These are phyloP conservation scores for Battus philenor DNA, from an alignment of 1,140 invertebrate genomes.

Conservation along the genomic window DNA sequence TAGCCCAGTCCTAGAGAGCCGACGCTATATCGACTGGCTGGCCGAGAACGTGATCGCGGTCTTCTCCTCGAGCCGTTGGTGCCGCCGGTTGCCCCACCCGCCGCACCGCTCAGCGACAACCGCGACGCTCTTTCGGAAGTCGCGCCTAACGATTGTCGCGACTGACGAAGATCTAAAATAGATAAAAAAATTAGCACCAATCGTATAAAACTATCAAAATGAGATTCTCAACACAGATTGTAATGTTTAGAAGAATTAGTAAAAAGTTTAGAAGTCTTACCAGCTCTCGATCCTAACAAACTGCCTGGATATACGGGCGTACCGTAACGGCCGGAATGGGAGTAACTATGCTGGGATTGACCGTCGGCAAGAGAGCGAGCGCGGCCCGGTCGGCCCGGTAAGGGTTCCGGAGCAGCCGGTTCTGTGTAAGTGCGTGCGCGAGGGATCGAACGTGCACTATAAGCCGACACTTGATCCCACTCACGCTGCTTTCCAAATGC, in stretches of 20 bases:
- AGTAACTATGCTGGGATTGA: slow-evolving; percentile 90
- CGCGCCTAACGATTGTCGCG: slow-evolving; percentile 86
- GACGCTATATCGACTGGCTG: slow-evolving; percentile 73
- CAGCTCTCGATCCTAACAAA: slow-evolving; percentile 86
- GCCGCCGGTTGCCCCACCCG: slow-evolving; percentile 72
- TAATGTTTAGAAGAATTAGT: too few relatives aligned
- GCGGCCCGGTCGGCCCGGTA: slow-evolving; percentile 79
- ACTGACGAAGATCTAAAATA: slow-evolving; percentile 85
- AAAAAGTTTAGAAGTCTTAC: too few relatives aligned
- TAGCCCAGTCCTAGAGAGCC: slow-evolving; percentile 88
- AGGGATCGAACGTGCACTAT: slow-evolving; percentile 93
- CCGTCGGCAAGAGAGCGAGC: slow-evolving; percentile 86
- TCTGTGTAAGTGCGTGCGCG: slow-evolving; percentile 86
- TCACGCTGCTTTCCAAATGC: slow-evolving; percentile 91
- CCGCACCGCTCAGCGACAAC: slow-evolving; percentile 79
- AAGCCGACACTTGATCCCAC: slow-evolving; percentile 95
- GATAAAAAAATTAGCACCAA: slow-evolving; percentile 7
- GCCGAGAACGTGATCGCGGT: slow-evolving; percentile 79
- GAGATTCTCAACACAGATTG: too few relatives aligned
- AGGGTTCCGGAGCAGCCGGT: slow-evolving; percentile 76
- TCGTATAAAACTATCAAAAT: too few relatives aligned
- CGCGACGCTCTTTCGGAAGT: slow-evolving; percentile 87
- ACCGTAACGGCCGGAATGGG: slow-evolving; percentile 86
- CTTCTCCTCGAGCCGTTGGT: slow-evolving; percentile 82
- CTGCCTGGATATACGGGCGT: slow-evolving; percentile 83